These are phyloP conservation scores for Acanthis flammea DNA, from an alignment of 2,797 vertebrate species.

Conservation along the genomic window DNA sequence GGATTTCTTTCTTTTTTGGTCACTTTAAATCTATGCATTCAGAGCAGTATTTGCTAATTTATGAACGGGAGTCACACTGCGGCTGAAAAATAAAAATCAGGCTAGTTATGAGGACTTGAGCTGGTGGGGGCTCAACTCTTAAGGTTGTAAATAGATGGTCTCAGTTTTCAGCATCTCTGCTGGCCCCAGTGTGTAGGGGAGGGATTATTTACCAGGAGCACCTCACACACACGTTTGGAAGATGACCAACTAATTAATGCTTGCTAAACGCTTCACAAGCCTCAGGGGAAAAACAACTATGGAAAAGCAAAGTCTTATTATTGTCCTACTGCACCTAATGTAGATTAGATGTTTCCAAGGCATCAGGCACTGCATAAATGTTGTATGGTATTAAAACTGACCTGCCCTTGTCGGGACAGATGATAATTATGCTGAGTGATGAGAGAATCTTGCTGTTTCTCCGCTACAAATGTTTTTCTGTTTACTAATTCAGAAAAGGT, in stretches of 20 bases:
- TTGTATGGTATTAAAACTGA: conserved; percentile 41
- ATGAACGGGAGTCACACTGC: neutral
- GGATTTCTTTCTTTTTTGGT: neutral
- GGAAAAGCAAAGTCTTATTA: conserved; percentile 39
- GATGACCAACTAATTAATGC: conserved; percentile 63
- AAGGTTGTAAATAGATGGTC: neutral
- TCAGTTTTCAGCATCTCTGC: neutral
- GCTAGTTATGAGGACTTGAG: neutral
- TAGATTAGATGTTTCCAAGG: conserved; percentile 26
- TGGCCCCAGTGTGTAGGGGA: neutral
- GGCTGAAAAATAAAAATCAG: neutral
- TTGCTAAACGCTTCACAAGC: neutral
- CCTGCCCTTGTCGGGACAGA: conserved; percentile 46
- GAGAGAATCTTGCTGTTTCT: conserved; percentile 31
- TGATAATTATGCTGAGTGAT: conserved; percentile 36
- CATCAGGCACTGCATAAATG: conserved; percentile 18
- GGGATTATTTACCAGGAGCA: conserved; percentile 29
- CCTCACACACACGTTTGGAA: conserved; percentile 41
- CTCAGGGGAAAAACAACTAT: conserved; percentile 14
- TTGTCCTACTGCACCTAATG: conserved; percentile 3
- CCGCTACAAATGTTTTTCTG: conserved; percentile 7
- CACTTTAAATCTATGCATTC: neutral
- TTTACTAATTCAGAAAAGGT: conserved; percentile 43
- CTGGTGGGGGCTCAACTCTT: neutral
- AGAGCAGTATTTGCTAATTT: neutral